These are phyloP conservation scores for Spicauda simplicius DNA, from an alignment of 2,888 invertebrate species.

Conservation along the genomic window DNA sequence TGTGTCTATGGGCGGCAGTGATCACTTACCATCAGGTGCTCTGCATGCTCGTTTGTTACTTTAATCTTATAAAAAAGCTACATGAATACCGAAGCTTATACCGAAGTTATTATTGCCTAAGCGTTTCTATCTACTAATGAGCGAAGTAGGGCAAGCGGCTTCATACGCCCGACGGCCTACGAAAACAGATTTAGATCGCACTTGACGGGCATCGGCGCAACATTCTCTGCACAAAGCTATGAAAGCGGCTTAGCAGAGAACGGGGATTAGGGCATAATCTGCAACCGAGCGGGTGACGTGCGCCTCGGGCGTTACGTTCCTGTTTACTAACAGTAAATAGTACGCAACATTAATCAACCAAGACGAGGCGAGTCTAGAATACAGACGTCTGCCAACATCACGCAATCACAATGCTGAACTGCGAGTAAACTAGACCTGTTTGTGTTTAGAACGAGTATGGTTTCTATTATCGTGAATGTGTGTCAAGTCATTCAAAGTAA, in stretches of 20 bases:
- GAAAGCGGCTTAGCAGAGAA: conserved; percentile 80
- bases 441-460: background rate
- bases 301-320: conserved; percentile 59
- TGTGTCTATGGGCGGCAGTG: too few species aligned
- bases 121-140: conserved; percentile 21
- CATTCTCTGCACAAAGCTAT: conserved; percentile 76
- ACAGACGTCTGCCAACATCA: conserved; percentile 18
- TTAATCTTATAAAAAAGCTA: too few species aligned
- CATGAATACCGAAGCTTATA: background rate
- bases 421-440: conserved; percentile 1
- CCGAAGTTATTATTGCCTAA: conserved; percentile 6
- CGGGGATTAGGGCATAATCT: conserved; percentile 80
- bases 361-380: conserved; percentile 43
- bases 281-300: conserved; percentile 76
- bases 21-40: too few species aligned
- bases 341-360: conserved; percentile 48
- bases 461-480: background rate
- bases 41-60: too few species aligned
- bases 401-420: conserved; percentile 26
- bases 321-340: conserved; percentile 57
- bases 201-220: conserved; percentile 73
- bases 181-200: conserved; percentile 73
- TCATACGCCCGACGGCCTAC: conserved; percentile 42
- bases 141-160: conserved; percentile 24
- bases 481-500: background rate